These are phyloP conservation scores for Mirza zaza DNA, from an alignment of 2,113 vertebrate genomes.

Conservation along the genomic window DNA sequence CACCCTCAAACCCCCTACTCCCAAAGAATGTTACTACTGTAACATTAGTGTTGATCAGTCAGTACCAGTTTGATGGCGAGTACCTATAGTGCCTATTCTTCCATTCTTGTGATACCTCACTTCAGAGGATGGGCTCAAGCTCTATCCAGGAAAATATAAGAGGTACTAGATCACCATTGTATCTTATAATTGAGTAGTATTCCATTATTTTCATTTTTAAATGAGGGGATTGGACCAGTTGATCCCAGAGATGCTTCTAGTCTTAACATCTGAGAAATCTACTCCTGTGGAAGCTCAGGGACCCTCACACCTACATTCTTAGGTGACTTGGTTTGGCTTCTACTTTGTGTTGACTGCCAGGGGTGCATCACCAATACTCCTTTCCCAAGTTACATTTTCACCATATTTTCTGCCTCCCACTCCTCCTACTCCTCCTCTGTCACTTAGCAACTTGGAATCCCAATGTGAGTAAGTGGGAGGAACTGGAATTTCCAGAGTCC, in stretches of 20 bases:
- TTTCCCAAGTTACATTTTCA: conserved; percentile 25
- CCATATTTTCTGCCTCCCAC: conserved; percentile 13
- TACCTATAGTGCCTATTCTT: too few relatives aligned
- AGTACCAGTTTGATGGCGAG: too few relatives aligned
- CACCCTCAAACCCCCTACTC: too few relatives aligned
- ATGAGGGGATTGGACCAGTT: neutral
- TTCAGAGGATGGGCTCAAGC: too few relatives aligned
- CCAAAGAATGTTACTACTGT: too few relatives aligned
- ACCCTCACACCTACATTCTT: neutral
- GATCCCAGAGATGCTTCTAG: neutral
- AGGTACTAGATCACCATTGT: too few relatives aligned
- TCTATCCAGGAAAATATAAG: too few relatives aligned
- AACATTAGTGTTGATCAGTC: too few relatives aligned
- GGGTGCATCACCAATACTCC: neutral
- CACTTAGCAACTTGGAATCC: neutral
- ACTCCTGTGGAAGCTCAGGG: neutral
- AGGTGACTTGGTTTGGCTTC: neutral
- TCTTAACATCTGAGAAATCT: neutral
- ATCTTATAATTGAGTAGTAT: too few relatives aligned
- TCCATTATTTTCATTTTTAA: neutral
- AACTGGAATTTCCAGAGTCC: conserved; percentile 34
- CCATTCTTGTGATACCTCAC: too few relatives aligned
- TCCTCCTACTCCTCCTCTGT: neutral
- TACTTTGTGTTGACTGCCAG: neutral
- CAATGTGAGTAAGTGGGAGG: neutral